Evolutionary conservation across 2,113 vertebrate genomes (phyloP), one percentile per base, ranked within the genome.

Genomic region (crab-eating macaque (Macaca fascicularis)): DNA sequence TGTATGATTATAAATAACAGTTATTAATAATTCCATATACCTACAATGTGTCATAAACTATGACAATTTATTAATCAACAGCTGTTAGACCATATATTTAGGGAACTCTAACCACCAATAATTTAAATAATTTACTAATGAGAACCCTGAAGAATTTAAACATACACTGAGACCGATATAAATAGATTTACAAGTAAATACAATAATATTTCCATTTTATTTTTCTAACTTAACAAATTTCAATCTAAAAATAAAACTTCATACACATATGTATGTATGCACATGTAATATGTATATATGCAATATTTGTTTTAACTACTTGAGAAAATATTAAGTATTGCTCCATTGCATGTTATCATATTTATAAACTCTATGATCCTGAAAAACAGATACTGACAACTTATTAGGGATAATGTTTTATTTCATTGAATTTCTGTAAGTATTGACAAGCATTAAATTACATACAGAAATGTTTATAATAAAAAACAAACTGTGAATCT

Each of bases 201-300:
- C 86, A 93, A 90, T 48, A 85, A 70, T 72, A 50, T 14, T 43
- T 59, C 8, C 1, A 52, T 6, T 79, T 50, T 81, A 93, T 81
- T 80, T 74, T 95, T 93, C 50, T 91, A 95, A 83, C 38, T 87
- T 87, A 81, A 85, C 82, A 61, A 96, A 72, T n/a, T 2, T 94
- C 22, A 78, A n/a, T 10, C 11, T 70, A 81, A 93, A 67, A 82
- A 89, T 32, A 78, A 89, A 70, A 40, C 59, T 90, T 78, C 69
- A 59, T 1, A 84, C 1, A 72, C 10, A 40, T 57, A 27, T 35
- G 2, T 76, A 64, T 90, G 5, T 61, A 27, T 55, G 11, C 57
- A 55, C 32, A 5, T 70, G 9, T 17, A 82, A 43, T 52, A 35
- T 79, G 9, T 14, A 74, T 57, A 38, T 70, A 55, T 57, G 13